Evolutionary conservation across 2,113 vertebrate genomes (phyloP), one percentile per base, ranked within the genome.

Genomic region (Poecile atricapillus): DNA sequence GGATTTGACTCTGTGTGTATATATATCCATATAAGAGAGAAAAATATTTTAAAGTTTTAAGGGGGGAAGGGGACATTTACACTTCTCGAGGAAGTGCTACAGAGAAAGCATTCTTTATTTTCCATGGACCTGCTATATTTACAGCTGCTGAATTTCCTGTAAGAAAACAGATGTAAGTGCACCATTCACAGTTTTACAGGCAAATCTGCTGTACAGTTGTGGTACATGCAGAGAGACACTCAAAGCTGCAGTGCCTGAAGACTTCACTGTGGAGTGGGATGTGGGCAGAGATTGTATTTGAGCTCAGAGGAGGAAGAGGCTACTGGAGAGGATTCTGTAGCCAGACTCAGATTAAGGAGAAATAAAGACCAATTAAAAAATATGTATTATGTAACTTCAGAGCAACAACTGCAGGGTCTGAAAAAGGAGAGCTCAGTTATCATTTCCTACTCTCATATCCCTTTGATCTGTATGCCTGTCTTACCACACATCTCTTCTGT

Each of bases 141-240:
- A 89, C 76, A 92, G 84, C 80, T 94, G 87, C 85, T 94, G 27
- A 31, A 71, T 90, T 91, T 87, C 35, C 90, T 89, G 83, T 37
- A 76, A 93, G 41, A 43, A 69, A 94, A 64, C 63, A 68, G 49
- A 79, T 74, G 49, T 39, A 47, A 39, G 55, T 39, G n/a, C 71
- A 75, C 88, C 78, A 78, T 55, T 91, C 47, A 46, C 5, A 43
- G 78, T 65, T 75, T 63, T 85, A 89, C 86, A 94, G 65, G 60
- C 24, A 89, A 83, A 33, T 80, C 41, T 52, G 63, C 55, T 37
- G 4, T 24, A 46, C 49, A 70, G 24, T 62, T 90, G 52, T 78
- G 64, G n/a, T 18, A 4, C 27, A 22, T 16, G 11, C 19, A 63
- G 44, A 73, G 69, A 75, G 12, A 18, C 7, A n/a, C n/a, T n/a